Conservation (phyloP, 2,888 invertebrate species). For the Tinea trinotella region DNA sequence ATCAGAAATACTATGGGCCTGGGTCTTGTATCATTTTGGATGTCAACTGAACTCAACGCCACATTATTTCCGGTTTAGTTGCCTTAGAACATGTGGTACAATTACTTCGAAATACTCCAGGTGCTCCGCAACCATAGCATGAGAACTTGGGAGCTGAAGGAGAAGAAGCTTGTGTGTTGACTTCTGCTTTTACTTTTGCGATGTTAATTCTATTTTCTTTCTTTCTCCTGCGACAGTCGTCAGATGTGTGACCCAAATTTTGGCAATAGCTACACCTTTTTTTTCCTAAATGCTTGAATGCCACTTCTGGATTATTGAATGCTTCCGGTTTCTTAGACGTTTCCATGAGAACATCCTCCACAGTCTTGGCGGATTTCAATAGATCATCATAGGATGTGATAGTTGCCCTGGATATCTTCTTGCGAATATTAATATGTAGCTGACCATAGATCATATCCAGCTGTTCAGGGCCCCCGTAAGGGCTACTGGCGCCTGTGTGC, state of each 20-base stretch:
- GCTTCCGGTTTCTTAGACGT: not conserved
- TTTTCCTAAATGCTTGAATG: not conserved
- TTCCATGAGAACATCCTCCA: not conserved
- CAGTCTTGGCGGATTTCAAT: not conserved
- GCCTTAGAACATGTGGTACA: conserved; percentile 16
- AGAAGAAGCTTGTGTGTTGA: not conserved
- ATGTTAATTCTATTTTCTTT: not conserved
- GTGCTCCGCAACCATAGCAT: conserved; percentile 21
- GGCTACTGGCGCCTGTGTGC: too few relatives aligned
- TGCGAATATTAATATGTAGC: not conserved
- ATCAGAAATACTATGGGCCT: conserved; percentile 21
- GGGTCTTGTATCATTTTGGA: conserved; percentile 17
- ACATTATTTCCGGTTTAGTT: conserved; percentile 10
- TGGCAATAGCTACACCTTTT: not conserved
- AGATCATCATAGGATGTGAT: not conserved
- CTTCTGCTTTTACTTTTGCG: not conserved
- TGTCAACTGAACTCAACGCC: conserved; percentile 20
- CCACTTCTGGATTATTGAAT: not conserved
- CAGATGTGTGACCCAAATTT: not conserved
- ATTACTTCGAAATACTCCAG: conserved; percentile 19
- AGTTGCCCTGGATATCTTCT: not conserved
- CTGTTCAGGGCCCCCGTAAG: not conserved
- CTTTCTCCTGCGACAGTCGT: not conserved
- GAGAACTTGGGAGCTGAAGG: conserved; percentile 18
- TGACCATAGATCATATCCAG: conserved; percentile 16